Evolutionary conservation across 1,140 invertebrate genomes (phyloP).

Genomic region (Daktulosphaira vitifoliae): DNA sequence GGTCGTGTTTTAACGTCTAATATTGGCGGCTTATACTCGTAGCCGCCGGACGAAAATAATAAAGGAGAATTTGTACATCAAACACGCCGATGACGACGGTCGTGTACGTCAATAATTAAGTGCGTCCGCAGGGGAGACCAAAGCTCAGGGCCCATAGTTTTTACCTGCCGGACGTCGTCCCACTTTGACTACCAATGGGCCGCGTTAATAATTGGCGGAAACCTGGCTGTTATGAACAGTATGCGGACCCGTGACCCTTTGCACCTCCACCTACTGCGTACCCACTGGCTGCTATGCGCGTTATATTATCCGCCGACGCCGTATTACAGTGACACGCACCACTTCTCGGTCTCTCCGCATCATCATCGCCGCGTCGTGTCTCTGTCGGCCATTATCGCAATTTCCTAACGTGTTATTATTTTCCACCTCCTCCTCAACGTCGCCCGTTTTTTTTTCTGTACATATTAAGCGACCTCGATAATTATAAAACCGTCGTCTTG

Average conservation of each 20-base stretch:
- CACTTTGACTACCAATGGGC: conserved; percentile 6
- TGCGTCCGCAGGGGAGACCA: no score
- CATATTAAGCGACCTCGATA: conserved; percentile 23
- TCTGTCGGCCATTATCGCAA: conserved; percentile 10
- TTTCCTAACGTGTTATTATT: conserved; percentile 15
- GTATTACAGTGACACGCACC: conserved; percentile 13
- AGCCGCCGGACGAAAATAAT: no score
- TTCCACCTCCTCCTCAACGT: no score
- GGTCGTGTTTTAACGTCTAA: no score
- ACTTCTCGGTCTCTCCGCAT: conserved; percentile 5
- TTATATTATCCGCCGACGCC: background rate
- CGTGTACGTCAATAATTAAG: no score
- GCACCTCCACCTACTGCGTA: background rate
- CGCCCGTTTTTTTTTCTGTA: background rate
- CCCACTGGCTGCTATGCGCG: background rate
- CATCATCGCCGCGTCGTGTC: background rate
- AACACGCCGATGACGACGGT: no score
- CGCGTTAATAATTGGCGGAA: conserved; percentile 19
- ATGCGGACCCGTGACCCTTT: background rate
- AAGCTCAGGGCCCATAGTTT: no score
- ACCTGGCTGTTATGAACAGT: conserved; percentile 12
- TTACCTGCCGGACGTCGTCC: conserved; percentile 17
- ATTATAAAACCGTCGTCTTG: conserved; percentile 29
- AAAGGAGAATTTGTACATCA: no score
- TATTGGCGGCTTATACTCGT: no score